Evolutionary conservation across 2,888 invertebrate genomes (phyloP), one percentile per base, ranked within the genome.

Genomic region (Laothoe populi): DNA sequence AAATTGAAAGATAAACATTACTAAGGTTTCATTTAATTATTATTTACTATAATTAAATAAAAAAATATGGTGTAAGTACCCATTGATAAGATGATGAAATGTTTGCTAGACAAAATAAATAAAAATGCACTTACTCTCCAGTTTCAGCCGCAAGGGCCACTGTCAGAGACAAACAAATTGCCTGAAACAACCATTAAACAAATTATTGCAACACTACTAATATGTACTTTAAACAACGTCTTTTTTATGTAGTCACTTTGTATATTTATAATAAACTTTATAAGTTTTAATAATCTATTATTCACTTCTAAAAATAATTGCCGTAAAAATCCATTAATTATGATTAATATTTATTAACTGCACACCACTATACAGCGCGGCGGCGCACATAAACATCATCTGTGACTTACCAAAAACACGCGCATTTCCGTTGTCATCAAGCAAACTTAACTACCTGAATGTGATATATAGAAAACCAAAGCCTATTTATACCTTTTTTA

Each of bases 401-500:
- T 45, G 40, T 23, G 60, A 84, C 91, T 84, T 79, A 92, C 92
- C 87, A 90, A 72, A 71, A 91, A 75, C 66, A 74, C 75, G 66
- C 87, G 87, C 92, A 92, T 92, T 86, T 84, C 79, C 77, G 86
- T 84, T 81, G 78, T 79, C 75, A 78, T 83, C 83, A 76, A 78
- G 78, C 80, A 83, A 74, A 77, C 75, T 77, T 78, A 75, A 80
- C 82, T 72, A 82, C 77, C 78, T 81, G 84, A 91, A 86, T 92
- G 90, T 87, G 84, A 72, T 82, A 75, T 80, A 75, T 80, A 76
- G 77, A 81, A 77, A 75, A 78, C 75, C 78, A 79, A 79, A 77
- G 80, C 83, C 82, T 91, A 88, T 92, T 86, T 92, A 91, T 92
- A 92, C 86, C 82, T 83, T 90, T 87, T 88, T 88, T 82, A 80